Percentiles rank a stretch among this genome's conserved stretches.
phyloP scores from a whole-genome alignment of 2,888 invertebrate species.

The Leucophora obtusa region DNA sequence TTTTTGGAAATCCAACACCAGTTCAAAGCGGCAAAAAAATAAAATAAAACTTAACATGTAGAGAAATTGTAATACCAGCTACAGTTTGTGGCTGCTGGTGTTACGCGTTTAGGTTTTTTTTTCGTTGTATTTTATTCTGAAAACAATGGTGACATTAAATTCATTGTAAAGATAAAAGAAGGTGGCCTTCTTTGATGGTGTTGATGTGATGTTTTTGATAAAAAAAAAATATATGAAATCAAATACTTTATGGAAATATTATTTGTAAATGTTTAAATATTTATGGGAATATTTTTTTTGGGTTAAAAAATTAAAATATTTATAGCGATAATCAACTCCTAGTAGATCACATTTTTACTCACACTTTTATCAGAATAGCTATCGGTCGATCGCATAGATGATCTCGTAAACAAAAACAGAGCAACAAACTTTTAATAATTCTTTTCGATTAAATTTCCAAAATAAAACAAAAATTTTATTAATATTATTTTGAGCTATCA shows the following conservation, averaged over 20 bases:
- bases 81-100: conserved; percentile 53
- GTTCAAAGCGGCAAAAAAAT: conserved; percentile 56
- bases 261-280: conserved; percentile 3
- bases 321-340: too few species aligned
- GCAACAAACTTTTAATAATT: too few species aligned
- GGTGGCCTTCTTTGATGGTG: conserved; percentile 33
- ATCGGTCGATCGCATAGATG: too few species aligned
- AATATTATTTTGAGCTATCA: too few species aligned
- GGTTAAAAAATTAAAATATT: too few species aligned
- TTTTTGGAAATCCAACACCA: conserved; percentile 62
- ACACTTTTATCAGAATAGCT: too few species aligned
- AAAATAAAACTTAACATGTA: conserved; percentile 23
- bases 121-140: conserved; percentile 8
- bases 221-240: conserved; percentile 25
- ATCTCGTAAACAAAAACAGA: too few species aligned
- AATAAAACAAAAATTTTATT: too few species aligned
- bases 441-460: too few species aligned
- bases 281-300: neutral
- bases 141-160: conserved; percentile 56
- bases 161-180: conserved; percentile 46
- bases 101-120: conserved; percentile 43
- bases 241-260: conserved; percentile 26
- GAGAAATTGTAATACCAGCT: conserved; percentile 46
- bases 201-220: conserved; percentile 3
- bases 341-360: too few species aligned